These are phyloP conservation scores for Ceratitis capitata DNA, from an alignment of 1,140 invertebrate species.

Conservation along the genomic window DNA sequence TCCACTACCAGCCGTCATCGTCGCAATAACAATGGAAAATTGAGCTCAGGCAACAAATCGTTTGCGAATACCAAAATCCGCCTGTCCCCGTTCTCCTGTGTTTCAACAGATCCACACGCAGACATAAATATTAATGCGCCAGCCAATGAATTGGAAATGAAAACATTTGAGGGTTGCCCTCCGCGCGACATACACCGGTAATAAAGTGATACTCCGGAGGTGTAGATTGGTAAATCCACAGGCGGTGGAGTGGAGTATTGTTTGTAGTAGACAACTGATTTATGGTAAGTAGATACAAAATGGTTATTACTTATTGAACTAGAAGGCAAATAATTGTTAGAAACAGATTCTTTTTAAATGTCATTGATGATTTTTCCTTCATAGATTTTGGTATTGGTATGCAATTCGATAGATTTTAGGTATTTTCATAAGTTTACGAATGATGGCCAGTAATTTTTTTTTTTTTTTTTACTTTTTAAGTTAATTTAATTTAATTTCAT, in stretches of 20 bases:
- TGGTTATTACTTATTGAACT: not conserved
- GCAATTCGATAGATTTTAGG: not conserved
- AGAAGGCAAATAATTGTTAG: not conserved
- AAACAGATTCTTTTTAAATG: not conserved
- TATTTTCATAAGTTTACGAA: too few relatives aligned
- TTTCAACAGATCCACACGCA: slow-evolving; percentile 57
- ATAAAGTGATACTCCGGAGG: not conserved
- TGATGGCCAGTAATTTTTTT: too few relatives aligned
- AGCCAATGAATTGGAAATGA: slow-evolving; percentile 57
- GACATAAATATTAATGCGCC: slow-evolving; percentile 60
- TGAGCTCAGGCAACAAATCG: slow-evolving; percentile 53
- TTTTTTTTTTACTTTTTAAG: too few relatives aligned
- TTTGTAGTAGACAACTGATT: not conserved
- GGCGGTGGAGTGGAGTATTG: not conserved
- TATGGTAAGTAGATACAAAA: not conserved
- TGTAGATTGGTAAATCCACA: slow-evolving; percentile 33
- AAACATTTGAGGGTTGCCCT: slow-evolving; percentile 39
- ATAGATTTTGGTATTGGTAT: not conserved
- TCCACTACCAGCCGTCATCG: not conserved
- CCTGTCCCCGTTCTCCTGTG: not conserved
- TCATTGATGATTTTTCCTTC: not conserved
- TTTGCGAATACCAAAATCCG: slow-evolving; percentile 49
- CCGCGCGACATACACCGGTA: not conserved
- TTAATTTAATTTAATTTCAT: too few relatives aligned
- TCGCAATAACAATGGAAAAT: slow-evolving; percentile 27